Evolutionary conservation across 2,113 vertebrate genomes (phyloP).

Genomic region (Malurus elegans): DNA sequence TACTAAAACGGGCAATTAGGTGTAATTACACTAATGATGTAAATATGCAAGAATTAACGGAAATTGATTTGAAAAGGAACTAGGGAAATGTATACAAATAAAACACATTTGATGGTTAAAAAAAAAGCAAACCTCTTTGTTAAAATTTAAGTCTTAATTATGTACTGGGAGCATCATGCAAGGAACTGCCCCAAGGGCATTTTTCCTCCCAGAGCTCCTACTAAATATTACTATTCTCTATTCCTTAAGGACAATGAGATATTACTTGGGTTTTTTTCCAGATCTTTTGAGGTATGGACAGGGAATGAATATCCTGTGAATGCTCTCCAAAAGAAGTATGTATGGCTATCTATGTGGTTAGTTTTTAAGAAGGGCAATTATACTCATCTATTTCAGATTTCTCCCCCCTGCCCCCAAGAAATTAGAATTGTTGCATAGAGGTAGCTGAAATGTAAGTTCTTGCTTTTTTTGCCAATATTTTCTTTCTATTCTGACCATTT

Average conservation of each 20-base stretch:
- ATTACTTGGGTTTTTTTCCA: not conserved
- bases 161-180: not conserved
- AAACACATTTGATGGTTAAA: constrained; percentile 4
- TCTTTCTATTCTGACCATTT: not conserved
- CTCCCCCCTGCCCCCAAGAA: not conserved
- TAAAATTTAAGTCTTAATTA: not conserved
- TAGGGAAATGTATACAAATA: constrained; percentile 66
- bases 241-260: not conserved
- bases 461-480: not conserved
- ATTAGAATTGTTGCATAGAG: not conserved
- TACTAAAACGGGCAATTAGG: constrained; percentile 74
- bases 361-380: not conserved
- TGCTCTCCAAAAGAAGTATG: not conserved
- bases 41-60: constrained; percentile 65
- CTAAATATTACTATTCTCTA: not conserved
- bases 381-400: not conserved
- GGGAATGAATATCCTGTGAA: not conserved
- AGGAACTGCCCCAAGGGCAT: not conserved
- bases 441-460: not conserved
- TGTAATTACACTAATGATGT: constrained; percentile 69
- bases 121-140: not conserved
- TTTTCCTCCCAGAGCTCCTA: not conserved
- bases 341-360: not conserved
- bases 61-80: constrained; percentile 70
- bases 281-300: not conserved